Evolutionary conservation across 2,113 vertebrate species (phyloP), one percentile per base, ranked within the genome.

Genomic region (Himantopus leucocephalus): DNA sequence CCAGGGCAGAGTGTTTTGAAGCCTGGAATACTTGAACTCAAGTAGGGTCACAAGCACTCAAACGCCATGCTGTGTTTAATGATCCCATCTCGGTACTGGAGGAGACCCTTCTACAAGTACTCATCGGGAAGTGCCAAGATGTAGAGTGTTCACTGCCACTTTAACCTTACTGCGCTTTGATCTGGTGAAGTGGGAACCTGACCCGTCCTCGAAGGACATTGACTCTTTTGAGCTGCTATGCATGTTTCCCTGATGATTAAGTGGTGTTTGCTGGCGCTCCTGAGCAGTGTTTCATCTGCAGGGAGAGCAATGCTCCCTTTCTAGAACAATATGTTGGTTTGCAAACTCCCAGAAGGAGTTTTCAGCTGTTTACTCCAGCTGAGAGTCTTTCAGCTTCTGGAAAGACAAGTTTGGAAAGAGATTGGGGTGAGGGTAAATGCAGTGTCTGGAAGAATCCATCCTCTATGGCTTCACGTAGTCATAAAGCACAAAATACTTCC

Each of bases 81-180:
- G 39, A 48, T 32, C 5, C 0, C 0, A 15, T 21, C 12, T 39
- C 62, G 9, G 37, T 41, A 37, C 12, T 67, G 37, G 47, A n/a
- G 50, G 35, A 58, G 6, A 72, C n/a, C n/a, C 75, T 81, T 21
- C 45, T n/a, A 4, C 34, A 18, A 48, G 58, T 39, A 12, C 45
- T 56, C 1, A 1, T 18, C 0, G 0, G 21, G 18, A 62, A 45
- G 45, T 41, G 32, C 37, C 41, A 53, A 23, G 59, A 23, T 16
- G 26, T 12, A 18, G 24, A 3, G 34, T 32, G 34, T 79, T 72
- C 13, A 5, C 34, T 78, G 86, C 7, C 52, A 9, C 34, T 47
- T 32, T 0, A 39, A 53, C 64, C 20, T 87, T 29, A 5, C 29
- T 48, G 41, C 55, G 72, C 64, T 84, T 32, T 5, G 10, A 4